Percentiles rank a stretch among this genome's conserved stretches.
phyloP scores from a whole-genome alignment of 2,113 vertebrate species.

The Limnothrissa miodon region DNA sequence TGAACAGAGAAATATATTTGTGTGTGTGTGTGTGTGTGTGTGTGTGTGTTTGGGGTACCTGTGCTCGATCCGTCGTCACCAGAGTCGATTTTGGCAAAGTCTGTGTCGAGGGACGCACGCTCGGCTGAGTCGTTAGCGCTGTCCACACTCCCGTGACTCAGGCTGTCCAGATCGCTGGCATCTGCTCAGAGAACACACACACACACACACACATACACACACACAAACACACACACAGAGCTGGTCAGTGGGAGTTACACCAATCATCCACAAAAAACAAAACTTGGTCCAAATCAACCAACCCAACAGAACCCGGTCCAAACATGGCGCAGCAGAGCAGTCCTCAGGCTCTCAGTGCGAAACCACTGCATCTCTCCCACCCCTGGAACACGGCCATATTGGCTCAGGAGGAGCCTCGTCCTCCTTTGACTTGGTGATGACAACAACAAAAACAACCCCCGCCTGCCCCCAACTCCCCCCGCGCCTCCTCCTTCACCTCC shows the following conservation, averaged over 20 bases:
- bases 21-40: neutral
- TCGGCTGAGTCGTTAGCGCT: conserved; percentile 80
- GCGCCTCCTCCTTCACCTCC: neutral
- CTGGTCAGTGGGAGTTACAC: neutral
- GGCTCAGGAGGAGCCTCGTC: neutral
- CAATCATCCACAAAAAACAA: neutral
- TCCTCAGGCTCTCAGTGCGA: neutral
- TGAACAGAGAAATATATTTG: neutral
- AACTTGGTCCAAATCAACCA: neutral
- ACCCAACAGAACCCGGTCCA: neutral
- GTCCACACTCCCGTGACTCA: conserved; percentile 85
- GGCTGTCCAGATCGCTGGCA: conserved; percentile 82
- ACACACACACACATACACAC: conserved; percentile 10
- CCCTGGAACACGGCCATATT: neutral
- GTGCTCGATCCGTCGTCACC: conserved; percentile 83
- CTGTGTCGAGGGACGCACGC: conserved; percentile 75
- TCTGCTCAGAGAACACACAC: conserved; percentile 67
- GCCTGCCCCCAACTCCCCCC: neutral
- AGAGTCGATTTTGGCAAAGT: conserved; percentile 82
- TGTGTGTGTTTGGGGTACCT: conserved; percentile 60
- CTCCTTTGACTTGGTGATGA: neutral
- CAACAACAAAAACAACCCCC: neutral
- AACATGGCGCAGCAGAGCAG: neutral
- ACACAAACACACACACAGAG: conserved; percentile 13
- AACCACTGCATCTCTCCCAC: neutral